phyloP scores from a whole-genome alignment of 1,140 invertebrate genomes.

The Bombus superbus region DNA sequence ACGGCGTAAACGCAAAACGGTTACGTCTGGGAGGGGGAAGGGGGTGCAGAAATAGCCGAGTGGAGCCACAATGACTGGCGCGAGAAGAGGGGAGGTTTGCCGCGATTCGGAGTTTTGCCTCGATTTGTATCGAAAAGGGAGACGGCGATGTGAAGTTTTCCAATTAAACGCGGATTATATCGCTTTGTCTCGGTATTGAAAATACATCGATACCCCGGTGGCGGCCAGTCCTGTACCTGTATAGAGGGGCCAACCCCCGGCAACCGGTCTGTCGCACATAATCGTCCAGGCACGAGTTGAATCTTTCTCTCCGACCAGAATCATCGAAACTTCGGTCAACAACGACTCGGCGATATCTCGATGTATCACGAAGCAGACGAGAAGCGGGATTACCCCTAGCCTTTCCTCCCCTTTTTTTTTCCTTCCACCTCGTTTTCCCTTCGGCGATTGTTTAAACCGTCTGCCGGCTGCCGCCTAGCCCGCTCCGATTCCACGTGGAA shows the following conservation, averaged over 20 bases:
- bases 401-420: slow-evolving; percentile 50
- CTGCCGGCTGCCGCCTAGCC: slow-evolving; percentile 51
- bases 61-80: neutral
- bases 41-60: too few relatives aligned
- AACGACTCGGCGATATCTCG: slow-evolving; percentile 71
- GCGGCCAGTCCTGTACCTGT: slow-evolving; percentile 27
- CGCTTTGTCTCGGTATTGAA: slow-evolving; percentile 81
- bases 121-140: slow-evolving; percentile 70
- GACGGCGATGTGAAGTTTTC: slow-evolving; percentile 76
- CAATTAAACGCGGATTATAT: slow-evolving; percentile 82
- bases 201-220: slow-evolving; percentile 78
- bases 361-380: slow-evolving; percentile 68
- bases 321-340: slow-evolving; percentile 76
- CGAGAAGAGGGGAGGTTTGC: neutral
- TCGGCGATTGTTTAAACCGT: slow-evolving; percentile 70
- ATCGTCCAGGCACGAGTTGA: slow-evolving; percentile 60
- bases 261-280: slow-evolving; percentile 52
- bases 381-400: slow-evolving; percentile 56
- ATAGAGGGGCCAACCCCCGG: slow-evolving; percentile 23
- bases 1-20: slow-evolving; percentile 21
- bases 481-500: slow-evolving; percentile 58
- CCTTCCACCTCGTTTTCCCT: slow-evolving; percentile 64
- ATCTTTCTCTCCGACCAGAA: slow-evolving; percentile 64
- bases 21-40: neutral
- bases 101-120: slow-evolving; percentile 54